These are phyloP conservation scores for Polypterus senegalus DNA, from an alignment of 2,113 vertebrate species.

Conservation along the genomic window DNA sequence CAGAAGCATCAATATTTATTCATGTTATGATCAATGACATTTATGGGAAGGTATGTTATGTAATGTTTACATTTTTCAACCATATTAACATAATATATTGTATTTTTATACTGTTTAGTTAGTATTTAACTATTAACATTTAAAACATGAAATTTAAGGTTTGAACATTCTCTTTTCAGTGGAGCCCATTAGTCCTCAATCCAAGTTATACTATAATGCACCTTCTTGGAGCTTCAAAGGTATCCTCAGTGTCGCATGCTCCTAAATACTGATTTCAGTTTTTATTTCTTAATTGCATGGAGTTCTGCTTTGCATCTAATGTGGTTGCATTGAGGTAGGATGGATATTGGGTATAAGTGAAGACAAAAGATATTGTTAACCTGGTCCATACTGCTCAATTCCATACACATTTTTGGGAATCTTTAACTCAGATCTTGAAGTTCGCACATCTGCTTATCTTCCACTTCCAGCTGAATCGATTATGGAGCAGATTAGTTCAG, in stretches of 20 bases:
- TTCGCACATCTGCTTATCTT: conserved; percentile 26
- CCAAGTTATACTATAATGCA: conserved; percentile 98
- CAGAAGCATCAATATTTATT: conserved; percentile 93
- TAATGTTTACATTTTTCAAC: neutral
- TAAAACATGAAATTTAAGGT: too few relatives aligned
- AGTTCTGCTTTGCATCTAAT: neutral
- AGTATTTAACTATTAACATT: too few relatives aligned
- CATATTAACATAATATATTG: too few relatives aligned
- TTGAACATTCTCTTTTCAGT: conserved; percentile 58
- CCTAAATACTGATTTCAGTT: conserved; percentile 26
- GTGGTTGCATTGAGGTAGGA: too few relatives aligned
- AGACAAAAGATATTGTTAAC: too few relatives aligned
- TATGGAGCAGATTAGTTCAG: too few relatives aligned
- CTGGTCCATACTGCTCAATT: too few relatives aligned
- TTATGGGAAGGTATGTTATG: conserved; percentile 76
- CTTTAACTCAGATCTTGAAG: conserved; percentile 34
- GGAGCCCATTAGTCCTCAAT: conserved; percentile 97
- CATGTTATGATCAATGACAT: conserved; percentile 91
- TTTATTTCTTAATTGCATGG: conserved; percentile 9
- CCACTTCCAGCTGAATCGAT: conserved; percentile 14
- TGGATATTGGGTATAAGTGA: too few relatives aligned
- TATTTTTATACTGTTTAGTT: too few relatives aligned
- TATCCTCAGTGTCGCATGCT: conserved; percentile 67
- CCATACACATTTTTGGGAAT: conserved; percentile 3
- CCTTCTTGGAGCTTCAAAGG: conserved; percentile 96